phyloP scores from a whole-genome alignment of 2,113 vertebrate species.

The Hipposideros armiger region DNA sequence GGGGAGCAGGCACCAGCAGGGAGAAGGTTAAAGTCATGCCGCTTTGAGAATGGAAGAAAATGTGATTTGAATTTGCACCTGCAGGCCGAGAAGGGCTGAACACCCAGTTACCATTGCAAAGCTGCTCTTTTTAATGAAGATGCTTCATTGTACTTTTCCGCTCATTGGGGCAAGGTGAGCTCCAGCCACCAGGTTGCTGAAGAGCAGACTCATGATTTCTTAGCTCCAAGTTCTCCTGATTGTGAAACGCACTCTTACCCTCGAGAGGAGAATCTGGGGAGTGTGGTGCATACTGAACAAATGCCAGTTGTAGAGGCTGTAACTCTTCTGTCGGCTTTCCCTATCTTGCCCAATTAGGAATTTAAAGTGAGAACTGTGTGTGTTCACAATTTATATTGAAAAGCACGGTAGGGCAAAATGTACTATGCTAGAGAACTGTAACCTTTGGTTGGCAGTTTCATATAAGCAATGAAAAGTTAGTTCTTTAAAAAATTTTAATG shows the following conservation, averaged over 20 bases:
- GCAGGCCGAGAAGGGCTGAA: neutral
- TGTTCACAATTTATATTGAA: neutral
- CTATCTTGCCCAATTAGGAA: neutral
- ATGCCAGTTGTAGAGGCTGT: neutral
- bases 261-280: neutral
- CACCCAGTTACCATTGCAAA: neutral
- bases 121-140: neutral
- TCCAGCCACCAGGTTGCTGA: neutral
- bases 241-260: neutral
- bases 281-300: rapidly evolving
- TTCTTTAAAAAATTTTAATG: slow-evolving; percentile 46
- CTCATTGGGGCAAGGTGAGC: neutral
- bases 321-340: no score
- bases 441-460: neutral
- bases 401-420: neutral
- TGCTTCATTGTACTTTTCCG: neutral
- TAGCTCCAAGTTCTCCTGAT: neutral
- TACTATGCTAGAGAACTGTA: neutral
- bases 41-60: neutral
- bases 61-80: neutral
- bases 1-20: no score
- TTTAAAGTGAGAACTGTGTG: neutral
- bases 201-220: neutral
- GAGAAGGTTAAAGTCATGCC: neutral
- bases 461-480: neutral